A percentile compares a stretch with the other conserved stretches of the same genome.
Conservation (phyloP, 2,888 invertebrate genomes). For the Emmelina monodactyla region DNA sequence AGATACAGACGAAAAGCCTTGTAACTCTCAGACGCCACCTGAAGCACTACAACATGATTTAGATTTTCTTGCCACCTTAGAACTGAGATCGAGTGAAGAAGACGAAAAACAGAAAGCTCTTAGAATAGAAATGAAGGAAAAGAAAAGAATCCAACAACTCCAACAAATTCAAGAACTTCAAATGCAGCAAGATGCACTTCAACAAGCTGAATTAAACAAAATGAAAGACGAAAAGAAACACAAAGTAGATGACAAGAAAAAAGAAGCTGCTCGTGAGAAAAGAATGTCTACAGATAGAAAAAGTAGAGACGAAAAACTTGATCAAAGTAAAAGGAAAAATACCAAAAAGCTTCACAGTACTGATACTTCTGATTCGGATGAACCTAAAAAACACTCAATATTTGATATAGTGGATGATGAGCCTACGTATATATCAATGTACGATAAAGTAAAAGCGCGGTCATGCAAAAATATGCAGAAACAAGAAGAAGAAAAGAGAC, state of each 20-base stretch:
- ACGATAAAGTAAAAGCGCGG: slow-evolving; percentile 94
- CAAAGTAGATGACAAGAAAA: slow-evolving; percentile 51
- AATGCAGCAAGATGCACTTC: slow-evolving; percentile 52
- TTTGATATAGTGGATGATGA: slow-evolving; percentile 90
- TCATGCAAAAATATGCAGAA: slow-evolving; percentile 95
- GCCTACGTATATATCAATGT: slow-evolving; percentile 95
- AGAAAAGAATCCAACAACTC: slow-evolving; percentile 57
- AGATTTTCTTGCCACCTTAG: slow-evolving; percentile 66
- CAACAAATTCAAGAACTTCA: slow-evolving; percentile 58
- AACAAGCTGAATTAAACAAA: slow-evolving; percentile 46
- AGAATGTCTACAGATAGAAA: slow-evolving; percentile 58
- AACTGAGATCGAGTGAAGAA: slow-evolving; percentile 67
- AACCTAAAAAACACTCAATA: slow-evolving; percentile 88
- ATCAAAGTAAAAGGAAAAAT: slow-evolving; percentile 45
- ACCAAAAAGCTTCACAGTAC: slow-evolving; percentile 62
- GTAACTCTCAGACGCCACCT: slow-evolving; percentile 23
- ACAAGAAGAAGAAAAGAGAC: slow-evolving; percentile 86
- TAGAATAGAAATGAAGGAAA: slow-evolving; percentile 65
- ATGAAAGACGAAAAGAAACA: slow-evolving; percentile 48
- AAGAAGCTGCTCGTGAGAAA: slow-evolving; percentile 52
- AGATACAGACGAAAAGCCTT: slow-evolving; percentile 28
- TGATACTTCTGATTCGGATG: slow-evolving; percentile 78
- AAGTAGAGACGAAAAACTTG: slow-evolving; percentile 55
- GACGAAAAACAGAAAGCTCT: slow-evolving; percentile 65
- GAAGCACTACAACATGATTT: slow-evolving; percentile 59